These are phyloP conservation scores for Agrochola macilenta DNA, from an alignment of 2,888 invertebrate genomes.

Conservation along the genomic window DNA sequence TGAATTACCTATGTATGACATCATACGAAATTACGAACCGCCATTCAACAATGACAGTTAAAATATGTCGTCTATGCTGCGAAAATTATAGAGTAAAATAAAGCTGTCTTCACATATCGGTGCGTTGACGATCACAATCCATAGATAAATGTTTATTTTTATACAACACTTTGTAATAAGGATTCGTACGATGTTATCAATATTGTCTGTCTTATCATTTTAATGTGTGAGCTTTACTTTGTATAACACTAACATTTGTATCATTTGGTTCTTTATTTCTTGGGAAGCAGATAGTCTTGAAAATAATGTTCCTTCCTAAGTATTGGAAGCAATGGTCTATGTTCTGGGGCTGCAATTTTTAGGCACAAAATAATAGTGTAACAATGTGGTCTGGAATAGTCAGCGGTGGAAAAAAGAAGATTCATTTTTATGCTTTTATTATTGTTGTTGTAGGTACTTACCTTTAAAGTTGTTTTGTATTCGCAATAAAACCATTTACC, in stretches of 20 bases:
- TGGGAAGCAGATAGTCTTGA: slow-evolving; percentile 13
- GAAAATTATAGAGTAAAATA: slow-evolving; percentile 20
- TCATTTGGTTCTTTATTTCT: slow-evolving; percentile 36
- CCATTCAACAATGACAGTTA: neutral
- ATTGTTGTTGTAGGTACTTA: neutral
- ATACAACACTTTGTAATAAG: slow-evolving; percentile 55
- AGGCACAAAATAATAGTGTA: slow-evolving; percentile 4
- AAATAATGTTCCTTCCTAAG: neutral
- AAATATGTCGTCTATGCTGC: slow-evolving; percentile 17
- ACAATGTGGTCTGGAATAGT: neutral
- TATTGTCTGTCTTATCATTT: slow-evolving; percentile 46
- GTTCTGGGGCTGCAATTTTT: slow-evolving; percentile 37
- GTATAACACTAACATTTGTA: slow-evolving; percentile 35
- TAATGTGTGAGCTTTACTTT: slow-evolving; percentile 42
- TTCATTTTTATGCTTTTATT: neutral
- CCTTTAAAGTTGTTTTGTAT: neutral
- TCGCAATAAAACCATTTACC: neutral
- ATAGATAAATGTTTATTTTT: slow-evolving; percentile 57
- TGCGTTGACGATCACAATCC: slow-evolving; percentile 52
- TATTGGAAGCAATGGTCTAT: slow-evolving; percentile 12
- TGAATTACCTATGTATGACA: neutral
- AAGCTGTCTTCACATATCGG: slow-evolving; percentile 49
- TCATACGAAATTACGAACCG: neutral
- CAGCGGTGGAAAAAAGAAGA: neutral
- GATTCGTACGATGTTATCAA: slow-evolving; percentile 50